Base-by-base conservation (phyloP, 2,797 vertebrate genomes). In the Anguilla anguilla region DNA sequence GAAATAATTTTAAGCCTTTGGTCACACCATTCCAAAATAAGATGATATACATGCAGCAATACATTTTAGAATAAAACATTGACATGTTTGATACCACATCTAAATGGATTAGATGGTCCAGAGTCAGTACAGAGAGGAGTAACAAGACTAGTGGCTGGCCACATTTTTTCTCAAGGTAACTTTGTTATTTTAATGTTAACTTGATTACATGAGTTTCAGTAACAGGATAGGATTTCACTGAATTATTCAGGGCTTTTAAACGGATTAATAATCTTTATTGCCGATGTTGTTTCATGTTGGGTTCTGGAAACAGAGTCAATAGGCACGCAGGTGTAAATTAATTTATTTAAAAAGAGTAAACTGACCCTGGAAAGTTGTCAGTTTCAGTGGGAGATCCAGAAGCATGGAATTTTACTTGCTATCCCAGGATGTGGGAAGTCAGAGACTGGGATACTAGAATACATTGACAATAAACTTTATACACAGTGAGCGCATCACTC, bases 161-260 rank as follows among this genome's bases (percentile, higher is more conserved):
- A 81, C 11, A 46, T 81, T 22, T 7, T 19, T 82, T 82, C 46
- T 82, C 6, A 49, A 13, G 43, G 51, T 25, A 46, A 9, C 15
- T 72, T 2, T 72, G 61, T 25, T 64, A 64, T 74, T 46, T 3
- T 49, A 7, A 82, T 82, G 46, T 11, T 46, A 67, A 28, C 69
- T 35, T 39, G 35, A 25, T 43, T 46, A 9, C 77, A 3, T 81
- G 22, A 81, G 17, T 22, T 81, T 43, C 19, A 49, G 43, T 25
- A 51, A 49, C 9, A 49, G 17, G 46, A 82, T 0, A 81, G 35
- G 77, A 81, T 81, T 81, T 82, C 46, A n/a, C 43, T 51, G 43
- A 82, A 82, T 82, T 49, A 46, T 79, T 79, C 74, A 82, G n/a
- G 43, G 46, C 79, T 49, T 82, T 9, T 6, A 51, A 82, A 82